phyloP scores from a whole-genome alignment of 2,797 vertebrate genomes.

The Gallinago stenura region DNA sequence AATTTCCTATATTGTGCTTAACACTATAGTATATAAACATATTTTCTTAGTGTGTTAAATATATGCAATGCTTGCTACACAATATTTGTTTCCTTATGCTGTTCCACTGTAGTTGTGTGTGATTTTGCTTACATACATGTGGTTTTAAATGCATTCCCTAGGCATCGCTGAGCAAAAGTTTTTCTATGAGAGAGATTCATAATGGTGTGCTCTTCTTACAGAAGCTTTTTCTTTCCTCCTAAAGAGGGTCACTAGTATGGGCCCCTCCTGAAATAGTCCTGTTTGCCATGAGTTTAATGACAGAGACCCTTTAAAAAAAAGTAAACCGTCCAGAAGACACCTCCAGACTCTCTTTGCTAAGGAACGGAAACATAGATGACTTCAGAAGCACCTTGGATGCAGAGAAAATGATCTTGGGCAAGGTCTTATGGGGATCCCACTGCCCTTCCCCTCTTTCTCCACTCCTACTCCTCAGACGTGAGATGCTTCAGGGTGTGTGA shows the following conservation, averaged over 20 bases:
- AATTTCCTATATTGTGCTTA: background rate
- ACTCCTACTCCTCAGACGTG: background rate
- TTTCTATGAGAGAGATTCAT: background rate
- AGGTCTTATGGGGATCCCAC: background rate
- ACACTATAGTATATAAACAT: background rate
- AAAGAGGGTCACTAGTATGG: too few species aligned
- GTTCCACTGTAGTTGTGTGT: rapidly evolving
- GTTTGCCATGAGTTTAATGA: background rate
- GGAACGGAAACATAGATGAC: background rate
- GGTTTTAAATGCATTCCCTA: background rate
- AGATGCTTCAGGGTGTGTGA: background rate
- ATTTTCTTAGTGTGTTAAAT: background rate
- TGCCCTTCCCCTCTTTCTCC: background rate
- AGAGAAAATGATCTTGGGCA: background rate
- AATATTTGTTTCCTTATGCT: background rate
- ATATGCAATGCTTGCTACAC: background rate
- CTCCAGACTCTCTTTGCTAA: background rate
- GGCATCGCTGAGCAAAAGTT: background rate
- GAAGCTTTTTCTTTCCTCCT: background rate
- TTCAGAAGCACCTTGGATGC: background rate
- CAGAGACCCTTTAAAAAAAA: background rate
- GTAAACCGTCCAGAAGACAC: background rate
- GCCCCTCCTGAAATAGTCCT: background rate
- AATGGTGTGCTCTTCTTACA: rapidly evolving
- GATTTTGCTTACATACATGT: background rate